A percentile compares a stretch with the other conserved stretches of the same genome.
Evolutionary conservation across 2,113 vertebrate genomes (phyloP).

Genomic region (Syrrhaptes paradoxus): DNA sequence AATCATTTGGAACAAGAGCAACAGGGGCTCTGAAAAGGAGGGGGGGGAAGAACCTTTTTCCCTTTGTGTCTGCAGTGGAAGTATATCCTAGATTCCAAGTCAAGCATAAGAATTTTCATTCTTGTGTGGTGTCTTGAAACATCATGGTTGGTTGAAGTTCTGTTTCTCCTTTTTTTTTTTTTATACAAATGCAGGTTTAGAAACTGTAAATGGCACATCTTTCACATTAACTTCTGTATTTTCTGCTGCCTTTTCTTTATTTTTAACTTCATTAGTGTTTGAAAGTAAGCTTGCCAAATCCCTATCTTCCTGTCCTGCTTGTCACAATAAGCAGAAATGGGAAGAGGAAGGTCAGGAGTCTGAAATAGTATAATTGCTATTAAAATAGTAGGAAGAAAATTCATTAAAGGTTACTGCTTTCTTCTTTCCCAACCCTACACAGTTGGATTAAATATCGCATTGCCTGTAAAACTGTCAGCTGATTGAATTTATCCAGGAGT

Average conservation of each 20-base stretch:
- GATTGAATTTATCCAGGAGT: background rate
- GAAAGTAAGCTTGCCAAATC: background rate
- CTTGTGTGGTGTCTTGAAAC: background rate
- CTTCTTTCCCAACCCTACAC: background rate
- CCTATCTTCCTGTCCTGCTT: background rate
- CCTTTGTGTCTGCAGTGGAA: background rate
- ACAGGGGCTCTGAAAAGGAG: background rate
- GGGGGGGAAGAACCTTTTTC: background rate
- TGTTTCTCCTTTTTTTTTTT: background rate
- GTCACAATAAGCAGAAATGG: conserved; percentile 7
- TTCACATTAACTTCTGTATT: background rate
- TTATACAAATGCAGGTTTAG: background rate
- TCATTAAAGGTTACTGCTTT: conserved; percentile 37
- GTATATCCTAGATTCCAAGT: background rate
- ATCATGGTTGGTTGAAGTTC: background rate
- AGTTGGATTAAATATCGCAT: conserved; percentile 17
- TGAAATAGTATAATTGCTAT: conserved; percentile 28
- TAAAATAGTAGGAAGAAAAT: conserved; percentile 8
- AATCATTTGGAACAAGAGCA: background rate
- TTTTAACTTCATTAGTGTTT: background rate
- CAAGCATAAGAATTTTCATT: background rate
- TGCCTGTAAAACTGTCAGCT: background rate
- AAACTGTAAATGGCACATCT: background rate
- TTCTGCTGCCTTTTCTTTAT: background rate
- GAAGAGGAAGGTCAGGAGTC: conserved; percentile 12